phyloP scores from a whole-genome alignment of 2,797 vertebrate species.

The Apogon hyalosoma region DNA sequence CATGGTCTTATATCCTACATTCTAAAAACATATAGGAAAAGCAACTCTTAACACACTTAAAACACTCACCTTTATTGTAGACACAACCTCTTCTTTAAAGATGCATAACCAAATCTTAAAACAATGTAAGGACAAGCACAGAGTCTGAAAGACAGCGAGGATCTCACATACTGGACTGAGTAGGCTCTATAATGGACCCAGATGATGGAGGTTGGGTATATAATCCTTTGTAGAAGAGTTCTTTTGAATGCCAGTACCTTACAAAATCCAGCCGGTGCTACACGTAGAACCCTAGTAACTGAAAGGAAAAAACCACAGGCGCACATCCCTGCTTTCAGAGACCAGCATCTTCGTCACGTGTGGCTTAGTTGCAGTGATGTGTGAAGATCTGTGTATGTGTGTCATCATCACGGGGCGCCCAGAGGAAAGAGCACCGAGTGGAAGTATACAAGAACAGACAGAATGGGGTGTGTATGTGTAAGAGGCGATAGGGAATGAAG shows the following conservation, averaged over 20 bases:
- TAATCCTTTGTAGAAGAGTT: background rate
- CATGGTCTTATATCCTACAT: background rate
- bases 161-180: constrained; percentile 4
- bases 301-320: background rate
- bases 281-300: background rate
- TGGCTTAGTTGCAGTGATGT: constrained; percentile 54
- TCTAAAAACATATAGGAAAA: too few species aligned
- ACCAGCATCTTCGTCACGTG: constrained; percentile 49
- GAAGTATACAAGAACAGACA: constrained; percentile 69
- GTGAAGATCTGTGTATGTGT: constrained; percentile 33
- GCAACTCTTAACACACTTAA: background rate
- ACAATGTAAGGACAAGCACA: background rate
- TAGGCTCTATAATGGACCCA: background rate
- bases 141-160: background rate
- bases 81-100: background rate
- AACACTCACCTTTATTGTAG: background rate
- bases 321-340: constrained; percentile 18
- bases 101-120: background rate
- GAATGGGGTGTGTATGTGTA: constrained; percentile 56
- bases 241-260: background rate
- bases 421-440: constrained; percentile 57
- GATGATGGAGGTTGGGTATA: constrained; percentile 8
- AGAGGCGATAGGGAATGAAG: too few species aligned
- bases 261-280: background rate
- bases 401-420: constrained; percentile 36